Conservation (phyloP, 1,140 invertebrate species). For the Linepithema humile region DNA sequence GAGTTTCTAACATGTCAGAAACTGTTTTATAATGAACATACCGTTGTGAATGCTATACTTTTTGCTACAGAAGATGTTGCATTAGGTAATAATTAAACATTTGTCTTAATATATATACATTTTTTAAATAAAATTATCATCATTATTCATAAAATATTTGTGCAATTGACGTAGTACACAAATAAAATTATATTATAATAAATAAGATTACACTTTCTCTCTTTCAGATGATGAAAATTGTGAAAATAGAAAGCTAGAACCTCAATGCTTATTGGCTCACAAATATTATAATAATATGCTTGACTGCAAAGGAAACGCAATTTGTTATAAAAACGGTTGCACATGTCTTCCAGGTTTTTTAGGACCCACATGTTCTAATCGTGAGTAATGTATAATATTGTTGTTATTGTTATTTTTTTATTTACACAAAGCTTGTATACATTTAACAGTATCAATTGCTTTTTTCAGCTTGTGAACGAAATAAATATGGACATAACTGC, state of each 20-base stretch:
- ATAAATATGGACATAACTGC: slow-evolving; percentile 65
- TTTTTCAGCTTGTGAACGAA: too few relatives aligned
- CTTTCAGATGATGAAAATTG: slow-evolving; percentile 36
- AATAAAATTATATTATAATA: not conserved
- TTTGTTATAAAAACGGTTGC: slow-evolving; percentile 58
- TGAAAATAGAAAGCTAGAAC: slow-evolving; percentile 32
- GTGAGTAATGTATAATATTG: slow-evolving; percentile 19
- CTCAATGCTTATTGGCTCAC: slow-evolving; percentile 45
- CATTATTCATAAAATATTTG: not conserved
- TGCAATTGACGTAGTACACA: not conserved
- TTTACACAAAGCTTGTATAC: not conserved
- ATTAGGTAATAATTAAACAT: slow-evolving; percentile 35
- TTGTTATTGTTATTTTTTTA: not conserved
- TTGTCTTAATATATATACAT: not conserved
- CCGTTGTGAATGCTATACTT: slow-evolving; percentile 2
- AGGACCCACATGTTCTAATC: not conserved
- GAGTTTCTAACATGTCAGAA: slow-evolving; percentile 58
- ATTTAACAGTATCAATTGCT: not conserved
- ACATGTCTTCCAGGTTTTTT: slow-evolving; percentile 55
- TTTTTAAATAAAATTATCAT: not conserved
- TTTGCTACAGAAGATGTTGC: not conserved
- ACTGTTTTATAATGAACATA: slow-evolving; percentile 55
- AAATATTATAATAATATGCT: not conserved
- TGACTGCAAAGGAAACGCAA: slow-evolving; percentile 17
- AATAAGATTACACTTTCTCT: not conserved